phyloP scores from a whole-genome alignment of 2,888 invertebrate species.

The Slavum lentiscoides region DNA sequence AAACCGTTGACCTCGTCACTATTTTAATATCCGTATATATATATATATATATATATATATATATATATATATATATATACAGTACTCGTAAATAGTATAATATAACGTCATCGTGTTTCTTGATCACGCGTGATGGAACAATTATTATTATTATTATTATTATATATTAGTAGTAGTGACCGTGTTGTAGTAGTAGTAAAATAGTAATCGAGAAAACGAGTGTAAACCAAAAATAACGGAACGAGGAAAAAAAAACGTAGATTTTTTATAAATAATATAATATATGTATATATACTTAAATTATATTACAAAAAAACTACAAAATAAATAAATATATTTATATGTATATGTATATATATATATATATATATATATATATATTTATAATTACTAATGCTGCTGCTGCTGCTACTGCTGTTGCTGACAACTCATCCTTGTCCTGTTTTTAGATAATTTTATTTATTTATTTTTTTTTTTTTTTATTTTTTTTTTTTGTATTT shows the following conservation, averaged over 20 bases:
- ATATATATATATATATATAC: too few species aligned
- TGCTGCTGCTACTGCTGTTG: constrained; percentile 47
- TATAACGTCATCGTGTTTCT: too few species aligned
- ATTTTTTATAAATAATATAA: neutral
- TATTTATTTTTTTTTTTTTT: neutral
- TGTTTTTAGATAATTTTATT: neutral
- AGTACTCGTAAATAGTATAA: too few species aligned
- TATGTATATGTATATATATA: neutral
- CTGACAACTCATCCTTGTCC: constrained; percentile 18
- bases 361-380: neutral
- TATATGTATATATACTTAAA: neutral
- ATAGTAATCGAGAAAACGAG: constrained; percentile 1
- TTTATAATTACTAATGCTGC: constrained; percentile 38
- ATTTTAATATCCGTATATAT: too few species aligned
- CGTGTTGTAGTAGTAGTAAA: constrained; percentile 9
- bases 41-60: too few species aligned
- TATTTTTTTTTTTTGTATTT: constrained; percentile 8
- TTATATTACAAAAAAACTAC: too few species aligned
- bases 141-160: too few species aligned
- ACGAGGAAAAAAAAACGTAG: neutral
- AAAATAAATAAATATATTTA: too few species aligned
- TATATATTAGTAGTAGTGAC: neutral
- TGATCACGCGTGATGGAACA: too few species aligned
- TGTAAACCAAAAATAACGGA: constrained; percentile 7
- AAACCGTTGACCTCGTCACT: too few species aligned